Conservation (phyloP, 2,797 vertebrate genomes). For the Argentina silus region DNA sequence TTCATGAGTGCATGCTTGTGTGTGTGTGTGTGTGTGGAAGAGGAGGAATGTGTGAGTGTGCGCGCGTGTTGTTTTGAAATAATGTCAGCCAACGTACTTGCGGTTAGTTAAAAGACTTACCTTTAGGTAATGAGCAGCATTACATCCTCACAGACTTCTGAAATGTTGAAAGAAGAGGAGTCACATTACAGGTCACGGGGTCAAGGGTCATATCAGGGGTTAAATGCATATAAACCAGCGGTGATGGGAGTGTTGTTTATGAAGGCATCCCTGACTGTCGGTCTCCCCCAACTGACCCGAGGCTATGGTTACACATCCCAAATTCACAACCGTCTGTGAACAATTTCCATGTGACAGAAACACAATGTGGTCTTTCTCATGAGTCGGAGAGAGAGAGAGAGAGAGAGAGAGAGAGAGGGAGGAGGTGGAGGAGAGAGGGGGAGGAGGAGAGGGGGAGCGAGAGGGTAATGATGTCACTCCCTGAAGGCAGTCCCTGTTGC, state of each 20-base stretch:
- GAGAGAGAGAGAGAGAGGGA: not conserved
- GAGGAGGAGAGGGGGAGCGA: not conserved
- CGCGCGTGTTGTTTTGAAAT: too few relatives aligned
- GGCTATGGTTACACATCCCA: conserved; percentile 10
- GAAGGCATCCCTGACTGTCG: not conserved
- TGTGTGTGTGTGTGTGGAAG: not conserved
- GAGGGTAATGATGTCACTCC: conserved; percentile 58
- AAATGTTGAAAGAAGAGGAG: not conserved
- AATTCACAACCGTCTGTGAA: not conserved
- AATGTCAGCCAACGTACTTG: not conserved
- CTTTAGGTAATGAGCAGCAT: not conserved
- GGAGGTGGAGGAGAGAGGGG: not conserved
- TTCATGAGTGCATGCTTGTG: not conserved
- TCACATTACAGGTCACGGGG: not conserved
- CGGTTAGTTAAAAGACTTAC: not conserved
- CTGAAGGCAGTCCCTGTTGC: conserved; percentile 36
- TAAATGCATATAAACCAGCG: not conserved
- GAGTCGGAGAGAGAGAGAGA: not conserved
- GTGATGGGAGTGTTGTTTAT: not conserved
- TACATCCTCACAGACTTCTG: not conserved
- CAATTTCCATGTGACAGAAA: not conserved
- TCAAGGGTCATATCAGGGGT: conserved; percentile 1
- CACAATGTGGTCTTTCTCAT: conserved; percentile 5
- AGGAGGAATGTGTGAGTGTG: not conserved
- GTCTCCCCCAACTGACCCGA: not conserved